Conservation (phyloP, 2,113 vertebrate genomes). For the Paramisgurnus dabryanus region DNA sequence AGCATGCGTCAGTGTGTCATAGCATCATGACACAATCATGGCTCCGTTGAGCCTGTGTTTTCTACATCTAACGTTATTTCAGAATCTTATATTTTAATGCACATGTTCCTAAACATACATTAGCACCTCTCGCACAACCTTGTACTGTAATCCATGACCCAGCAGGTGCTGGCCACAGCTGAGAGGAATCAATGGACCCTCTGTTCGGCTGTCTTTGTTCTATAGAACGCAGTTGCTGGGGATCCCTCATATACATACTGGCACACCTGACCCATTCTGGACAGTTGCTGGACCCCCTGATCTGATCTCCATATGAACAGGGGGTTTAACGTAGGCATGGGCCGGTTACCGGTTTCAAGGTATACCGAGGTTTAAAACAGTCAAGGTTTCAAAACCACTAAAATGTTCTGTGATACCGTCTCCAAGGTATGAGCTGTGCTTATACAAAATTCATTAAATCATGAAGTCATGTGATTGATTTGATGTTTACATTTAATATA, state of each 20-base stretch:
- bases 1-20: not conserved
- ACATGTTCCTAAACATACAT: conserved; percentile 14
- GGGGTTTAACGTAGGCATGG: not conserved
- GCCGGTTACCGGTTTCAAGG: no score
- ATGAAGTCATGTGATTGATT: no score
- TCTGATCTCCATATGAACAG: not conserved
- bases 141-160: conserved; percentile 25
- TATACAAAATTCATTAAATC: no score
- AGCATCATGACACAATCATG: no score
- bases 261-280: conserved; percentile 55
- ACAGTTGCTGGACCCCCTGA: conserved; percentile 43
- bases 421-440: no score
- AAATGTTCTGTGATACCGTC: no score
- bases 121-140: conserved; percentile 5
- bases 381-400: no score
- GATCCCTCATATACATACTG: conserved; percentile 36
- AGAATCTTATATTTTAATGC: not conserved
- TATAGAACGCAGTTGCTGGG: conserved; percentile 44
- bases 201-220: conserved; percentile 45
- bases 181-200: conserved; percentile 37
- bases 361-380: no score
- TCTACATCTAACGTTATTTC: not conserved
- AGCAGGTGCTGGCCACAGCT: conserved; percentile 49
- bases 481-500: no score
- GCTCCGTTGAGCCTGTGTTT: no score